Base-by-base conservation (phyloP, 2,113 vertebrate species). In the Perognathus longimembris region DNA sequence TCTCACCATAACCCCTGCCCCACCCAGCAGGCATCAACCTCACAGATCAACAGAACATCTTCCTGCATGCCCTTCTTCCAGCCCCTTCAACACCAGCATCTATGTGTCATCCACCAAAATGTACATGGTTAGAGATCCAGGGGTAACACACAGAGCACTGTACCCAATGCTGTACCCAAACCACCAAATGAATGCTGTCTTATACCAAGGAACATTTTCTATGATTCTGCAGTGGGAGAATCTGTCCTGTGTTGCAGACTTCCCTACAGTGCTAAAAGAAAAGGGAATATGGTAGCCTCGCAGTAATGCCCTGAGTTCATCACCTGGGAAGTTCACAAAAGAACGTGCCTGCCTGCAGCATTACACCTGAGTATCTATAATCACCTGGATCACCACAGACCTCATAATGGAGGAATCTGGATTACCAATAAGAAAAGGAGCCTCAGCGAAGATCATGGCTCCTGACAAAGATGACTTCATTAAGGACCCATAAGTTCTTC, bases 271-370 rank as follows among this genome's bases (percentile, higher is more conserved):
- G 22, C 70, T 74, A 6, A 93, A 74, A 61, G 40, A 30, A 63
- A 7, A 21, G 30, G 20, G 80, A 91, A 81, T 45, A 70, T 0
- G 0, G 66, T 38, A 85, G 77, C 15, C 54, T 78, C 92, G 74
- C 61, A 85, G 50, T 85, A 92, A 92, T 36, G 36, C 34, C 80
- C 38, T 82, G 91, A 75, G n/a, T 64, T 81, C 74, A 79, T 70
- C 70, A 82, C 40, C 75, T 80, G 36, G 42, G 42, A 94, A 91
- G 87, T 87, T 90, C 73, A 89, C 75, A 82, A 70, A 76, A 92
- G 71, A 75, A 59, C 7, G 22, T 45, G 90, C 86, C 86, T 92
- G 89, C 63, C 74, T 80, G 77, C 45, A 66, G 61, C 8, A 0
- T 38, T 74, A 84, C 69, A 85, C 74, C 75, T 89, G 88, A 92